phyloP scores from a whole-genome alignment of 2,113 vertebrate genomes.

The Sterna hirundo region DNA sequence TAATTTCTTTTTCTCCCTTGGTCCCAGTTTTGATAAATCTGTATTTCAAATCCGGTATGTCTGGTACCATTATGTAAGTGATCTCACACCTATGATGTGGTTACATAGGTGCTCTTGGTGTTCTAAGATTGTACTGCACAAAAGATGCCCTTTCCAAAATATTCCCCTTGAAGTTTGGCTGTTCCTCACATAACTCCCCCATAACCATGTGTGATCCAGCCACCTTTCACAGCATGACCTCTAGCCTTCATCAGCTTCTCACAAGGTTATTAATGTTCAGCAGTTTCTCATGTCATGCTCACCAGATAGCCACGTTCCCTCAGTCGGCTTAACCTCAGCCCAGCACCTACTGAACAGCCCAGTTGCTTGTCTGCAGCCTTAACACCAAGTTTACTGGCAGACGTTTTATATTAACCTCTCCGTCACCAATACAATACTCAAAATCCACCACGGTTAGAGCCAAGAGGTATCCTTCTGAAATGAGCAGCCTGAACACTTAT shows the following conservation, averaged over 20 bases:
- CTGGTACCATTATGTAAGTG: neutral
- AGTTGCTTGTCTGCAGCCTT: neutral
- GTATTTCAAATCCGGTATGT: neutral
- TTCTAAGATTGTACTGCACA: neutral
- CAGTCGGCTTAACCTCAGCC: neutral
- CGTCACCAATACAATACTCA: neutral
- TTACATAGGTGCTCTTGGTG: accelerated
- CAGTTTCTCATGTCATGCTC: neutral
- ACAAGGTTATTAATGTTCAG: neutral
- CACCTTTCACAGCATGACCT: neutral
- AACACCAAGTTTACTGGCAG: neutral
- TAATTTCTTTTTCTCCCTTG: neutral
- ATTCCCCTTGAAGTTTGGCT: neutral
- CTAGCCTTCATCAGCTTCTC: neutral
- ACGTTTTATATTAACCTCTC: neutral
- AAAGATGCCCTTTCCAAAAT: neutral
- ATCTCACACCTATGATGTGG: neutral
- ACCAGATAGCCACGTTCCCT: neutral
- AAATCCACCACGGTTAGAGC: neutral
- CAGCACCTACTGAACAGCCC: neutral
- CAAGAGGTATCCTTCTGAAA: neutral
- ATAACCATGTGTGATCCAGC: neutral
- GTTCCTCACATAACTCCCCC: neutral
- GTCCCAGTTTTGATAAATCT: neutral
- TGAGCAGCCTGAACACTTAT: neutral